Evolutionary conservation across 2,113 vertebrate genomes (phyloP).

Genomic region (Anseranas semipalmata): DNA sequence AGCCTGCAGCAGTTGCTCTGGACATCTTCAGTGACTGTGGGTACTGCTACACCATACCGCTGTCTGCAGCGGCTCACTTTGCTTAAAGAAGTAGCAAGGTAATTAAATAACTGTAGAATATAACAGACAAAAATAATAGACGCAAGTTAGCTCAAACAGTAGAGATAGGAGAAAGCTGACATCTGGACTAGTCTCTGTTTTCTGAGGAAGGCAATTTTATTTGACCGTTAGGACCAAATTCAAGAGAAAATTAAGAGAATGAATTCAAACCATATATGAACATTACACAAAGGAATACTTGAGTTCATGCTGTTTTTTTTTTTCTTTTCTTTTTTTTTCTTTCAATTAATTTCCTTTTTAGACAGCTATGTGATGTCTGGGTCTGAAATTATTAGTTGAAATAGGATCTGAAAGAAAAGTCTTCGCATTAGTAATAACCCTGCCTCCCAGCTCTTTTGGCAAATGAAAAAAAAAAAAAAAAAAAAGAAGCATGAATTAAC

Average conservation of each 20-base stretch:
- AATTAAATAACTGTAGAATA: neutral
- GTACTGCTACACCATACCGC: neutral
- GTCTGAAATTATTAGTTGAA: slow-evolving; percentile 52
- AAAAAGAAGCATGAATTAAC: neutral
- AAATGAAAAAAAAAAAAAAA: slow-evolving; percentile 6
- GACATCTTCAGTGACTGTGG: neutral
- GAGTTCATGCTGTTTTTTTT: neutral
- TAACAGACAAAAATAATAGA: neutral
- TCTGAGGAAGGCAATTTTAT: slow-evolving; percentile 3
- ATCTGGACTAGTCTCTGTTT: neutral
- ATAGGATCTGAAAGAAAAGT: slow-evolving; percentile 38
- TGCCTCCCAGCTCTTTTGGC: slow-evolving; percentile 27
- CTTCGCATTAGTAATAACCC: slow-evolving; percentile 3
- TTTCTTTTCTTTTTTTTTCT: no score
- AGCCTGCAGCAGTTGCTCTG: neutral
- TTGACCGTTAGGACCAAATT: neutral
- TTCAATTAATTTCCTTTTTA: slow-evolving; percentile 56
- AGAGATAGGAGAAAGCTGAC: neutral
- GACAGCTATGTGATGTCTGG: slow-evolving; percentile 16
- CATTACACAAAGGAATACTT: neutral
- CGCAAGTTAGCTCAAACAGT: neutral
- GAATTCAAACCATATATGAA: neutral
- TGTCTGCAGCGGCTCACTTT: neutral
- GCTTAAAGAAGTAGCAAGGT: neutral
- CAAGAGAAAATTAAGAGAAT: slow-evolving; percentile 9